Evolutionary conservation across 2,888 invertebrate species (phyloP).

Genomic region (Phalangium opilio): DNA sequence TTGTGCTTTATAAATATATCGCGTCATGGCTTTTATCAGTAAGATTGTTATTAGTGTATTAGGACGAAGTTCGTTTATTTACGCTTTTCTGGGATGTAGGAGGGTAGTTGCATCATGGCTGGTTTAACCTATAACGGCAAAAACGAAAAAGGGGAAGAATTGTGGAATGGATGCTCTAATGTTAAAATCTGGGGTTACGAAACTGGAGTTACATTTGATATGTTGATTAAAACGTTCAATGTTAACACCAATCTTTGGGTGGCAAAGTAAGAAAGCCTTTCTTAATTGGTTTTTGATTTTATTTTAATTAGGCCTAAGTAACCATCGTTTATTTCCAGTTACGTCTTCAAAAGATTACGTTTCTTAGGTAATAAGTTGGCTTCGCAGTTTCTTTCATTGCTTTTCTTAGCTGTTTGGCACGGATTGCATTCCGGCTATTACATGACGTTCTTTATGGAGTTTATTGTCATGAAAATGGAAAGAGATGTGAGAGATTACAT

Average conservation of each 20-base stretch:
- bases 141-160: conserved; percentile 41
- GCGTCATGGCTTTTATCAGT: conserved; percentile 76
- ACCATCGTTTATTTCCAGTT: too few relatives aligned
- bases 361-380: conserved; percentile 64
- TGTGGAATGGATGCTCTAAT: conserved; percentile 83
- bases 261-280: conserved; percentile 42
- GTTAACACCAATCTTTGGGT: conserved; percentile 92
- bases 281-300: neutral
- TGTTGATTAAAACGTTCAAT: conserved; percentile 83
- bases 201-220: conserved; percentile 62
- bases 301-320: too few relatives aligned
- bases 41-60: conserved; percentile 19
- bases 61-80: neutral
- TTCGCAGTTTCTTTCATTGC: conserved; percentile 65
- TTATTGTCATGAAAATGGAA: conserved; percentile 67
- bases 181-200: conserved; percentile 68
- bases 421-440: conserved; percentile 91
- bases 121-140: conserved; percentile 68
- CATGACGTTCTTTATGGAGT: conserved; percentile 79
- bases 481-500: conserved; percentile 52
- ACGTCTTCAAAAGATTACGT: conserved; percentile 81
- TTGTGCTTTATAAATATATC: conserved; percentile 77
- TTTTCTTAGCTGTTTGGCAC: conserved; percentile 90
- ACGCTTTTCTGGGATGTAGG: conserved; percentile 26
- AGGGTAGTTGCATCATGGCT: conserved; percentile 40